Evolutionary conservation across 2,113 vertebrate genomes (phyloP).

Genomic region (Ammospiza nelsoni): DNA sequence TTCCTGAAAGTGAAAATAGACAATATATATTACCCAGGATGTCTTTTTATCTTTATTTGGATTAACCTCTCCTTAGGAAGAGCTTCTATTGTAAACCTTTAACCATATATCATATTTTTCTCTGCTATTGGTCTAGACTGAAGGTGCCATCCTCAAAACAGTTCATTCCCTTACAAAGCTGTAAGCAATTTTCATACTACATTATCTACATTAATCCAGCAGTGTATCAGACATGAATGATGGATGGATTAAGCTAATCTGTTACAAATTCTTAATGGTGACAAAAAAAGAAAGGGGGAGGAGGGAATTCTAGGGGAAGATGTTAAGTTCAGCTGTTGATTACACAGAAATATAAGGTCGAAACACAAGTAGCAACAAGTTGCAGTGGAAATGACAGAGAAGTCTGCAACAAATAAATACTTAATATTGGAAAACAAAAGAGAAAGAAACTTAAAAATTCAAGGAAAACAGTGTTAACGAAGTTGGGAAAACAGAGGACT

Average conservation of each 20-base stretch:
- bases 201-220: conserved; percentile 36
- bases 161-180: background rate
- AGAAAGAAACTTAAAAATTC: background rate
- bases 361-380: background rate
- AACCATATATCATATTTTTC: background rate
- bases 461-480: background rate
- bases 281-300: background rate
- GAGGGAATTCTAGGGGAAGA: background rate
- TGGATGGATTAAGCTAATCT: conserved; percentile 55
- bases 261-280: conserved; percentile 13
- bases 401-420: background rate
- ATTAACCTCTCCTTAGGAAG: conserved; percentile 17
- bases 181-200: conserved; percentile 28
- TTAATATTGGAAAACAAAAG: background rate
- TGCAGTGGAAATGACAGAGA: background rate
- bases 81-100: background rate
- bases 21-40: background rate
- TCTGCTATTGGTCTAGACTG: background rate
- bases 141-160: conserved; percentile 8
- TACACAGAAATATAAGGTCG: background rate
- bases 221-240: background rate
- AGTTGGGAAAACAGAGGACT: rapidly evolving
- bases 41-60: background rate
- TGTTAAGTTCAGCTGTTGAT: background rate
- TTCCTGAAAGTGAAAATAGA: background rate